These are phyloP conservation scores for Limenitis camilla DNA, from an alignment of 2,888 invertebrate genomes.

Conservation along the genomic window DNA sequence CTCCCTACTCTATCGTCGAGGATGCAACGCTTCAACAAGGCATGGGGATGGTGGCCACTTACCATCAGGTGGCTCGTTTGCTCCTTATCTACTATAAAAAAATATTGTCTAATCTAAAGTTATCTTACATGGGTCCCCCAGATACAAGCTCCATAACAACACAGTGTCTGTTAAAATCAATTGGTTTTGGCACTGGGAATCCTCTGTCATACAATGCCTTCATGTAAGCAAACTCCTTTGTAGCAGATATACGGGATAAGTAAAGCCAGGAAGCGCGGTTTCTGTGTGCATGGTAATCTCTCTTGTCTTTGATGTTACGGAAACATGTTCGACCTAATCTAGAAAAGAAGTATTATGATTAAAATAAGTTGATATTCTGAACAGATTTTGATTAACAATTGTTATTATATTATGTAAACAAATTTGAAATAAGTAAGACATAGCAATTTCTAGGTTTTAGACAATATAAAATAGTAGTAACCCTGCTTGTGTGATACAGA, in stretches of 20 bases:
- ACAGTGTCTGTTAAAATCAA: conserved; percentile 96
- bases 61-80: too few relatives aligned
- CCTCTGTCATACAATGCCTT: conserved; percentile 91
- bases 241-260: conserved; percentile 95
- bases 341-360: conserved; percentile 1
- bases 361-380: background rate
- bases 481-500: too few relatives aligned
- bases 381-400: too few relatives aligned
- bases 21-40: too few relatives aligned
- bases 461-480: too few relatives aligned
- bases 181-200: conserved; percentile 96
- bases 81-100: too few relatives aligned
- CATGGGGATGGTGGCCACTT: too few relatives aligned
- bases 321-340: conserved; percentile 97
- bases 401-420: too few relatives aligned
- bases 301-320: conserved; percentile 93
- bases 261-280: conserved; percentile 96
- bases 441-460: too few relatives aligned
- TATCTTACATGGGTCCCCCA: conserved; percentile 87
- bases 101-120: too few relatives aligned
- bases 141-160: conserved; percentile 95
- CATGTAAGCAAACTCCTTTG: conserved; percentile 98
- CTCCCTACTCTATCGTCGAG: too few relatives aligned
- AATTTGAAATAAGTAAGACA: too few relatives aligned
- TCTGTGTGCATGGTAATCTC: conserved; percentile 96